Evolutionary conservation across 92 coral and sea anemone genomes (phyloP).

Genomic region (Hydrozoanthus gracilis): DNA sequence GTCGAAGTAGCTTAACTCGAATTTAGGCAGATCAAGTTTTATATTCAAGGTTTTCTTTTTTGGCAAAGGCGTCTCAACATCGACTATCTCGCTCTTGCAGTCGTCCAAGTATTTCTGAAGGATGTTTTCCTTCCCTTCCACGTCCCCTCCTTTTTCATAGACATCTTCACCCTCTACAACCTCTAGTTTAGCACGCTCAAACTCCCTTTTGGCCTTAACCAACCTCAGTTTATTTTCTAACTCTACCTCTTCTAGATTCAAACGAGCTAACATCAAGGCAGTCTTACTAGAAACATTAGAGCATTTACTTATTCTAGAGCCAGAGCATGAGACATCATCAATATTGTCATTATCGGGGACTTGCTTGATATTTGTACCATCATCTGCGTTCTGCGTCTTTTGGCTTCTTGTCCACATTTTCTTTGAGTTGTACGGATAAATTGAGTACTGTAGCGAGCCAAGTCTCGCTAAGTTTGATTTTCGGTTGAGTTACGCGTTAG

Average conservation of each 20-base stretch:
- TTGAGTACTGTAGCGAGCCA: conserved; percentile 21
- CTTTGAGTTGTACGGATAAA: background rate
- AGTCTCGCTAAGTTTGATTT: background rate
- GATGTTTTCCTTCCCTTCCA: no score
- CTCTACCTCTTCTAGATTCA: background rate
- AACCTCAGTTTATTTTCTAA: background rate
- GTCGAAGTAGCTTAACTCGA: no score
- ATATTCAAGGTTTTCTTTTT: no score
- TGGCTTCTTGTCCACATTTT: no score
- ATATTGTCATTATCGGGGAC: background rate
- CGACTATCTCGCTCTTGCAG: no score
- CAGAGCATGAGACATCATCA: conserved; percentile 14
- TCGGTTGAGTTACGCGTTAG: background rate
- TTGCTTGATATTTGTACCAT: background rate
- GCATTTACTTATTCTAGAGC: background rate
- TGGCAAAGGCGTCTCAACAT: no score
- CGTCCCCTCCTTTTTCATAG: no score
- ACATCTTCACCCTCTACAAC: no score
- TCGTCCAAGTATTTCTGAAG: no score
- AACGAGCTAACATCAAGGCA: background rate
- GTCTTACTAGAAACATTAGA: background rate
- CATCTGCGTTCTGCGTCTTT: background rate
- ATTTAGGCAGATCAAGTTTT: no score
- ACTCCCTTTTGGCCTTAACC: background rate
- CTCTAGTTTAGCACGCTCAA: no score